Conservation (phyloP, 2,888 invertebrate species). For the Branchipolynoe longqiensis region DNA sequence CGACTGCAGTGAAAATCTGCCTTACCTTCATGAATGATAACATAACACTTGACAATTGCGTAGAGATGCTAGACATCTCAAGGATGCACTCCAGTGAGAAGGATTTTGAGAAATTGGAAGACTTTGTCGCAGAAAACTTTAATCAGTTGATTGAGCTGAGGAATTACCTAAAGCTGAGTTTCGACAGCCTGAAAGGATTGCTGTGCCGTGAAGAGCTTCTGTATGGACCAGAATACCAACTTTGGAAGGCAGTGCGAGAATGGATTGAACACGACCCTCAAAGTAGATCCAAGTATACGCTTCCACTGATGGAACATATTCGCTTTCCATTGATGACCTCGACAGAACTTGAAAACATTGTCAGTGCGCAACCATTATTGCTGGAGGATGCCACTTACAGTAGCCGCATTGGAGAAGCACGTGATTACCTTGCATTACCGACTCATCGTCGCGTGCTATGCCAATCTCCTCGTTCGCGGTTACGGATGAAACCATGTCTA, state of each 20-base stretch:
- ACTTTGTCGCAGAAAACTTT: conserved; percentile 50
- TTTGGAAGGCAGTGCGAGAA: background rate
- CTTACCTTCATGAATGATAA: conserved; percentile 40
- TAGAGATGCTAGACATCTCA: conserved; percentile 36
- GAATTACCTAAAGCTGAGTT: conserved; percentile 44
- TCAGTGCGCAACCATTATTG: background rate
- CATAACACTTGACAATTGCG: conserved; percentile 28
- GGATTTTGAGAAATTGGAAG: conserved; percentile 30
- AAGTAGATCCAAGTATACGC: background rate
- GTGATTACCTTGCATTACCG: background rate
- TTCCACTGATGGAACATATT: conserved; percentile 25
- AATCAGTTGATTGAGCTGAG: background rate
- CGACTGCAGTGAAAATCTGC: conserved; percentile 13
- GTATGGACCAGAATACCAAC: conserved; percentile 15
- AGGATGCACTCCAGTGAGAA: conserved; percentile 32
- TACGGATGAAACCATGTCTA: conserved; percentile 16
- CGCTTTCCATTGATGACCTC: conserved; percentile 17
- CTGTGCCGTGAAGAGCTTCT: conserved; percentile 17
- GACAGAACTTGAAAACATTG: background rate
- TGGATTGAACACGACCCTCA: conserved; percentile 25
- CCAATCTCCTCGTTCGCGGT: background rate
- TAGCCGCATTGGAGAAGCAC: background rate
- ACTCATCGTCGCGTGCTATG: background rate
- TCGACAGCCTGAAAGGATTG: conserved; percentile 37
- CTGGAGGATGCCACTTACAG: background rate